Evolutionary conservation across 1,140 invertebrate genomes (phyloP).

Genomic region (Drosophila ohnishii): DNA sequence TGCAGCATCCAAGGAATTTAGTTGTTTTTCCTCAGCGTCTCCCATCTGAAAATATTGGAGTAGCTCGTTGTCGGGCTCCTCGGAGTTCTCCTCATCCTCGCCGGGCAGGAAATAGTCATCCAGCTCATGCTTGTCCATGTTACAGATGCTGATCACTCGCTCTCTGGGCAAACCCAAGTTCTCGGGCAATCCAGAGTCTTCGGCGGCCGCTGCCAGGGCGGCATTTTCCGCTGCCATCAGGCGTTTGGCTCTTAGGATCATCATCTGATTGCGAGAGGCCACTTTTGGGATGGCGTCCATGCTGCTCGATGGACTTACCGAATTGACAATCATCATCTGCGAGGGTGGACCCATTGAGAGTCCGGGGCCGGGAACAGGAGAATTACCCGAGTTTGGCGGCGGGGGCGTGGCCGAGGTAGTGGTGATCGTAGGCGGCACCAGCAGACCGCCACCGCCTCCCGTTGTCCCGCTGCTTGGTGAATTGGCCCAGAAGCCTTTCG

Average conservation of each 20-base stretch:
- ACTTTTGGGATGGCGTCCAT: constrained; percentile 68
- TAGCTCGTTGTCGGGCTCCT: constrained; percentile 91
- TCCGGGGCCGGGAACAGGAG: constrained; percentile 16
- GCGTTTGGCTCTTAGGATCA: constrained; percentile 63
- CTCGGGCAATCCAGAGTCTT: constrained; percentile 68
- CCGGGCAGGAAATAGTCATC: constrained; percentile 88
- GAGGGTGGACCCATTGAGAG: constrained; percentile 76
- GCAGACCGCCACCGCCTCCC: constrained; percentile 32
- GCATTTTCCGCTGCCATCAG: constrained; percentile 58
- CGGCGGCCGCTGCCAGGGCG: constrained; percentile 58
- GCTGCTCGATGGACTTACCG: constrained; percentile 71
- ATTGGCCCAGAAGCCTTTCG: constrained; percentile 79
- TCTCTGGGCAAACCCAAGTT: constrained; percentile 84
- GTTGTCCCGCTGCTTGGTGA: constrained; percentile 63
- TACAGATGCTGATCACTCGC: constrained; percentile 87
- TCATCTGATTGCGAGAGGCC: constrained; percentile 66
- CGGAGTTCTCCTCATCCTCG: constrained; percentile 87
- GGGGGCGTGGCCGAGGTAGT: constrained; percentile 72
- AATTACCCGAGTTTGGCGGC: constrained; percentile 31
- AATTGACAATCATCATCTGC: constrained; percentile 62
- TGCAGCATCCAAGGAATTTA: constrained; percentile 82
- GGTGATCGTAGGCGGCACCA: constrained; percentile 64
- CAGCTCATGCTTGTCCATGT: constrained; percentile 90
- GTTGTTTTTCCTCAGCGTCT: constrained; percentile 83
- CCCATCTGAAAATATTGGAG: constrained; percentile 90